These are phyloP conservation scores for Eumeta japonica DNA, from an alignment of 1,140 invertebrate genomes.

Conservation along the genomic window DNA sequence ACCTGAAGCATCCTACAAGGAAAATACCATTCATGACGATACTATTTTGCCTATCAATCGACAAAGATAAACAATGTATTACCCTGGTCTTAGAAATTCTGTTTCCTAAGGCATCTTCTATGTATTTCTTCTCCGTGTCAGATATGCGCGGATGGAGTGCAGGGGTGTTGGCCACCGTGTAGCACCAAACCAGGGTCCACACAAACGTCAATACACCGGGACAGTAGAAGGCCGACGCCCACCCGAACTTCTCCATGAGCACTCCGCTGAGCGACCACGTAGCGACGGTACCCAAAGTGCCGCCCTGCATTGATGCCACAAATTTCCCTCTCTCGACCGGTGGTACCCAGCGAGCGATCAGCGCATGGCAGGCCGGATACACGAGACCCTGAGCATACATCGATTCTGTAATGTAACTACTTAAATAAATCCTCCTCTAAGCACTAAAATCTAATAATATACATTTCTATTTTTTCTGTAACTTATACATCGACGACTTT, in stretches of 20 bases:
- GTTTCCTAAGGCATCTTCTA: conserved; percentile 40
- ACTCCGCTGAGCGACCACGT: conserved; percentile 70
- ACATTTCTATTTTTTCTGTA: too few species aligned
- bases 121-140: conserved; percentile 65
- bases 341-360: conserved; percentile 73
- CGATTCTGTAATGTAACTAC: too few species aligned
- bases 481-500: too few species aligned
- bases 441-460: too few species aligned
- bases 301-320: conserved; percentile 66
- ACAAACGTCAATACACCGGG: conserved; percentile 62
- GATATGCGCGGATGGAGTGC: conserved; percentile 73
- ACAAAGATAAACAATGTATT: too few species aligned
- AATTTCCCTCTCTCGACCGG: conserved; percentile 78
- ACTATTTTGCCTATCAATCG: too few species aligned
- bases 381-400: conserved; percentile 61
- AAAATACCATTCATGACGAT: too few species aligned
- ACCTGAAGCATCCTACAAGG: too few species aligned
- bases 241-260: conserved; percentile 65
- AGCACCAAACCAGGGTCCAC: conserved; percentile 67
- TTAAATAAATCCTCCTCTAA: too few species aligned
- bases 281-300: conserved; percentile 74
- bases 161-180: conserved; percentile 70
- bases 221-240: conserved; percentile 73
- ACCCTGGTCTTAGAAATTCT: conserved; percentile 45
- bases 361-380: conserved; percentile 69